Percentiles rank a stretch among this genome's conserved stretches.
These are phyloP conservation scores for Acrobasis consociella DNA, from an alignment of 2,888 invertebrate genomes.

Conservation along the genomic window DNA sequence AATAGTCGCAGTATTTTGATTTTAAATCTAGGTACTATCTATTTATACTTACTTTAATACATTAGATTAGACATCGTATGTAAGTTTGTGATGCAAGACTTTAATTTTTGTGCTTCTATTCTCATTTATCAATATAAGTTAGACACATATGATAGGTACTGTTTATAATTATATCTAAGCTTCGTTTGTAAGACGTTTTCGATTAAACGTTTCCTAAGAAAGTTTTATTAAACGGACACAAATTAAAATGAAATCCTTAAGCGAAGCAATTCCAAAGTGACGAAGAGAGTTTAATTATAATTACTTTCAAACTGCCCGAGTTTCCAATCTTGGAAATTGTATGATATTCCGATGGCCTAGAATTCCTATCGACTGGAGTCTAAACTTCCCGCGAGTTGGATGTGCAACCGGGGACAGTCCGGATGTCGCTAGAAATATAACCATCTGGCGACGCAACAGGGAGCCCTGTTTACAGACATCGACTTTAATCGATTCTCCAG, in stretches of 20 bases:
- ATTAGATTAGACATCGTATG: too few species aligned
- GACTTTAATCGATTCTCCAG: conserved; percentile 15
- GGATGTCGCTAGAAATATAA: conserved; percentile 7
- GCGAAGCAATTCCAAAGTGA: conserved; percentile 6
- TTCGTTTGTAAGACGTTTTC: too few species aligned
- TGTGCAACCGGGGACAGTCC: not conserved
- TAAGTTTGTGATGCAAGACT: too few species aligned
- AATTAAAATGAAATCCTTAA: not conserved
- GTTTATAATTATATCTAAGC: too few species aligned
- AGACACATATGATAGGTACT: too few species aligned
- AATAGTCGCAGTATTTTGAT: too few species aligned
- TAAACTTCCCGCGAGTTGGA: not conserved
- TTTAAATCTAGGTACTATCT: too few species aligned
- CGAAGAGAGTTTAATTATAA: conserved; percentile 2
- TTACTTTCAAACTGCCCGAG: conserved; percentile 1
- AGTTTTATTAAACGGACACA: not conserved
- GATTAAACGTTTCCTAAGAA: too few species aligned
- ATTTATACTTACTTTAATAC: too few species aligned
- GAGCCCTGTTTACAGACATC: conserved; percentile 6
- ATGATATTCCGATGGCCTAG: conserved; percentile 6
- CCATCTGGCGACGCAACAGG: conserved; percentile 19
- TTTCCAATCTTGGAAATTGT: not conserved
- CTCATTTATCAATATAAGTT: too few species aligned
- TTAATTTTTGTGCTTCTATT: too few species aligned
- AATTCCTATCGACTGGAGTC: conserved; percentile 10